Conservation (phyloP, 2,797 vertebrate genomes). For the Columba guinea region DNA sequence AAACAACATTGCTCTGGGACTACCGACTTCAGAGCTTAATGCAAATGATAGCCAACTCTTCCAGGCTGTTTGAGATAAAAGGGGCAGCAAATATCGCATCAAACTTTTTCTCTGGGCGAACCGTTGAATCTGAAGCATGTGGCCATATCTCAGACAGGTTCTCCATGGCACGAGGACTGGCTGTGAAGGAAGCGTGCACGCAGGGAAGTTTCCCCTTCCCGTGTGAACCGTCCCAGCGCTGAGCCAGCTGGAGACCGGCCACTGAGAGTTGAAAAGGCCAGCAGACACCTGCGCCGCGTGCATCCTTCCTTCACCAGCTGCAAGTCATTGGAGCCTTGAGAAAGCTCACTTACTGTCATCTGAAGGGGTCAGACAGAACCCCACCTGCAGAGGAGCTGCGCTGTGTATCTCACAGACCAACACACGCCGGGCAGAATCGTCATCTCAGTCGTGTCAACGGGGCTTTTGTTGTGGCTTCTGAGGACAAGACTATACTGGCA, state of each 20-base stretch:
- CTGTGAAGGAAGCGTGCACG: not conserved
- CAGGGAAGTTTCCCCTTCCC: constrained; percentile 13
- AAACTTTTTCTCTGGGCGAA: not conserved
- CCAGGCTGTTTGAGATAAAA: not conserved
- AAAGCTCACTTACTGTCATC: not conserved
- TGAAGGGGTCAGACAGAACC: not conserved
- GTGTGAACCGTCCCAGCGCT: not conserved
- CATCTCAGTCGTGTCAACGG: not conserved
- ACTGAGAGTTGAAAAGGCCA: constrained; percentile 53
- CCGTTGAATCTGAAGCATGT: not conserved
- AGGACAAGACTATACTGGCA: not conserved
- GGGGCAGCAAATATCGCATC: not conserved
- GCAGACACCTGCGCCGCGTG: constrained; percentile 26
- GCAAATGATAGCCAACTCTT: not conserved
- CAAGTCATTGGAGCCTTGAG: constrained; percentile 19
- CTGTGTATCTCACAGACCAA: not conserved
- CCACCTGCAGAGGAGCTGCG: not conserved
- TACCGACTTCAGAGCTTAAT: not conserved
- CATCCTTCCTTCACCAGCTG: constrained; percentile 54
- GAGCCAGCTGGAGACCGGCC: constrained; percentile 42
- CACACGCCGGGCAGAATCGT: not conserved
- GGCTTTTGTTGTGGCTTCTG: not conserved
- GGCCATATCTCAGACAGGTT: not conserved
- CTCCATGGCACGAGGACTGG: not conserved
- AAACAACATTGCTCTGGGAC: not conserved